Base-by-base conservation (phyloP, 2,888 invertebrate genomes). In the Pollenia labialis region DNA sequence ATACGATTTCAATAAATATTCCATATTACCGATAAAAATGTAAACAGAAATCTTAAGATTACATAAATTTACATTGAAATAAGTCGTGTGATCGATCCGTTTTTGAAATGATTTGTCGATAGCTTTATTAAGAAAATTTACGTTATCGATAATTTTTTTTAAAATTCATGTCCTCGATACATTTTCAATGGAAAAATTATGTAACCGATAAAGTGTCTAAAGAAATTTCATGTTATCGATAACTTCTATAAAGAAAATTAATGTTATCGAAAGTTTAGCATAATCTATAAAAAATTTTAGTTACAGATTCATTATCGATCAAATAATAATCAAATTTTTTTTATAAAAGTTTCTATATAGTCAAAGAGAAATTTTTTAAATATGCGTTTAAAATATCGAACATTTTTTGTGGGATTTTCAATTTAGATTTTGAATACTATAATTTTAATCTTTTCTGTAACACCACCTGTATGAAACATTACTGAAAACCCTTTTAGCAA, bases 401-500 rank as follows among this genome's bases (percentile, higher is more conserved):
- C 32, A 12, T 12, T 58, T 58, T 58, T 11, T 32, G 23, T 32
- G 32, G 58, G 32, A 58, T 10, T 10, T 52, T n/a, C 4, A 52
- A 52, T 8, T 62, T 2, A 62, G 12, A n/a, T 50, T 62, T 60
- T 42, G 4, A 32, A 32, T 11, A 2, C 18, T 9, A 32, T 42
- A 52, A 52, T 71, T 80, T 60, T 52, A 4, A n/a, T 11, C 44
- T 7, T 4, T 32, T 44, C 60, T 80, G 69, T 71, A 12, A 40
- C 1, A 58, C n/a, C 42, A 62, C 44, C 79, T 71, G 60, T 71
- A 16, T 75, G 18, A 42, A 52, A 52, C 66, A 80, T 32, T 42
- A 14, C 6, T 2, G 16, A n/a, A 69, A 40, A 32, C 2, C 23
- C 2, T 0, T 10, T 12, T 69, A 56, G 48, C 46, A 75, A 75